These are phyloP conservation scores for Cladopsammia gracilis DNA, from an alignment of 64 coral and sea anemone species.

Conservation along the genomic window DNA sequence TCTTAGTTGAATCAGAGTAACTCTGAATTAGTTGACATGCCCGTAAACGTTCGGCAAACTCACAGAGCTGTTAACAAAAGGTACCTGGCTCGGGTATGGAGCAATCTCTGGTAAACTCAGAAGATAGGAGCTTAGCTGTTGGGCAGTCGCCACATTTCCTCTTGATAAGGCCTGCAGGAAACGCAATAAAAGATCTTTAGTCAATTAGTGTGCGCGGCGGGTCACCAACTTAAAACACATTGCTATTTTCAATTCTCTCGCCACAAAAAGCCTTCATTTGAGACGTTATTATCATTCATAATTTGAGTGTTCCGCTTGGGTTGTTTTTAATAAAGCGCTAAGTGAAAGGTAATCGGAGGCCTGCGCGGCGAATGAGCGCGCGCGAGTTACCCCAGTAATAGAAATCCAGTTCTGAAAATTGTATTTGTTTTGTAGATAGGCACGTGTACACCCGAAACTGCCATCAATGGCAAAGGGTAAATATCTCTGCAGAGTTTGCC, in stretches of 20 bases:
- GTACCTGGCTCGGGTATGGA: slow-evolving; percentile 68
- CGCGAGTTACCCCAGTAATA: slow-evolving; percentile 47
- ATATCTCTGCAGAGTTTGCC: not conserved
- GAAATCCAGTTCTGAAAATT: slow-evolving; percentile 40
- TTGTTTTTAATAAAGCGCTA: slow-evolving; percentile 51
- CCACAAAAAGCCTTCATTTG: slow-evolving; percentile 57
- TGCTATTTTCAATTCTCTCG: slow-evolving; percentile 6
- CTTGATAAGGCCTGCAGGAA: slow-evolving; percentile 62
- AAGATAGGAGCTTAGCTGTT: slow-evolving; percentile 74
- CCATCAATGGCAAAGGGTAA: not conserved
- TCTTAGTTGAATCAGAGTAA: slow-evolving; percentile 60
- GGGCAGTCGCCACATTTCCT: slow-evolving; percentile 46
- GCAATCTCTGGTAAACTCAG: slow-evolving; percentile 87
- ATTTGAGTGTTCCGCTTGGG: slow-evolving; percentile 33
- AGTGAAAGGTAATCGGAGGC: slow-evolving; percentile 33
- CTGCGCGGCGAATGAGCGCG: slow-evolving; percentile 10
- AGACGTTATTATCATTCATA: slow-evolving; percentile 56
- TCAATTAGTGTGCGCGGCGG: slow-evolving; percentile 55
- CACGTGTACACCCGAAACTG: slow-evolving; percentile 34
- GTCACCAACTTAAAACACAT: slow-evolving; percentile 14
- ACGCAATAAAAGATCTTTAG: slow-evolving; percentile 29
- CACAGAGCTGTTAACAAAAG: slow-evolving; percentile 31
- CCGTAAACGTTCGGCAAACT: slow-evolving; percentile 68
- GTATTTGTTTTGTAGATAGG: slow-evolving; percentile 43
- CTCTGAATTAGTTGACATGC: slow-evolving; percentile 49